Evolutionary conservation across 1,140 invertebrate genomes (phyloP).

Genomic region (Patella vulgata): DNA sequence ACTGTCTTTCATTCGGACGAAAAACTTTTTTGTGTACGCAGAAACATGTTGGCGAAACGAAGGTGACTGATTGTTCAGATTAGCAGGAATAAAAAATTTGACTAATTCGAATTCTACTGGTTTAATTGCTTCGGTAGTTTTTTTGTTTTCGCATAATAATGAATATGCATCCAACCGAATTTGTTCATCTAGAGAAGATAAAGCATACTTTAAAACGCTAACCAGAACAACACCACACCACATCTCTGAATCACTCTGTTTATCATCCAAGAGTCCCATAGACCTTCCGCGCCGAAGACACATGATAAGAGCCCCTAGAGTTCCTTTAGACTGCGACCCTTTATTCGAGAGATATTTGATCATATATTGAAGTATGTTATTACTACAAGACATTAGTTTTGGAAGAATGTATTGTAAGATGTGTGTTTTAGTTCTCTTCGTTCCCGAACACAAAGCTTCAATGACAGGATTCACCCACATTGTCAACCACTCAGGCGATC

Average conservation of each 20-base stretch:
- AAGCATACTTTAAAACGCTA: conserved; percentile 57
- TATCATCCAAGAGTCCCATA: conserved; percentile 44
- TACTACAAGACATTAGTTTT: conserved; percentile 3
- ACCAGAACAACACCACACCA: conserved; percentile 65
- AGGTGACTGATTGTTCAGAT: conserved; percentile 78
- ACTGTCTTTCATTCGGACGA: conserved; percentile 56
- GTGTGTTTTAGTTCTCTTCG: neutral
- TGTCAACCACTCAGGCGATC: neutral
- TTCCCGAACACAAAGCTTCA: neutral
- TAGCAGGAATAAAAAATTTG: conserved; percentile 75
- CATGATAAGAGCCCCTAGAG: conserved; percentile 52
- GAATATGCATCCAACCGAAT: conserved; percentile 72
- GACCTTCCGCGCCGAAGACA: conserved; percentile 53
- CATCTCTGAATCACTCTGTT: conserved; percentile 15
- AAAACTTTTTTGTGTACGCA: conserved; percentile 68
- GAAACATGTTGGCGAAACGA: conserved; percentile 68
- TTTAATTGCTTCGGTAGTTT: conserved; percentile 76
- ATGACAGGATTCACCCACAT: neutral
- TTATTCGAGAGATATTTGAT: neutral
- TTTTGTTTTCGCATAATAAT: conserved; percentile 79
- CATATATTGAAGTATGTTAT: neutral
- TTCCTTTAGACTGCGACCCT: conserved; percentile 11
- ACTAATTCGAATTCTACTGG: conserved; percentile 76
- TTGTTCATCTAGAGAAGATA: conserved; percentile 65
- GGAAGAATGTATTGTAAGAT: conserved; percentile 3